phyloP scores from a whole-genome alignment of 1,140 invertebrate species.

The Catajapyx aquilonaris region DNA sequence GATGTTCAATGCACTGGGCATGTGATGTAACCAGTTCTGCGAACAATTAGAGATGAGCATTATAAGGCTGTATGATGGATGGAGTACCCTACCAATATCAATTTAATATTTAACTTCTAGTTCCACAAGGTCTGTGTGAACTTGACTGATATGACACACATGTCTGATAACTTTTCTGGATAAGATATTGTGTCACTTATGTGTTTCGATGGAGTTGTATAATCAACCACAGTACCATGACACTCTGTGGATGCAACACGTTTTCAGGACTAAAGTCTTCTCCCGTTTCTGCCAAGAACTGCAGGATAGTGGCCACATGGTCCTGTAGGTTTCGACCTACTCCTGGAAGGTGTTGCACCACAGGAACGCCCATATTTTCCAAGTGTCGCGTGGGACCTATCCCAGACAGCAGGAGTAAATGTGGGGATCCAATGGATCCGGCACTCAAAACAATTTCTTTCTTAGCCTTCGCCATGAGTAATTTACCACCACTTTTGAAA shows the following conservation, averaged over 20 bases:
- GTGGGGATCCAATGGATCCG: constrained; percentile 9
- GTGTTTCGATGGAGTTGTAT: too few relatives aligned
- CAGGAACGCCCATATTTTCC: not conserved
- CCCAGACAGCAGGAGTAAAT: constrained; percentile 19
- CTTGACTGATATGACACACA: too few relatives aligned
- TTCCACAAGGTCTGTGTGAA: too few relatives aligned
- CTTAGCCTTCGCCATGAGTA: constrained; percentile 15
- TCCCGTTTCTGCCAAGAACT: not conserved
- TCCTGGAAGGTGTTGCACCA: constrained; percentile 17
- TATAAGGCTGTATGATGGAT: too few relatives aligned
- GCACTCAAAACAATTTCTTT: constrained; percentile 25
- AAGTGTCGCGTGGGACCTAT: constrained; percentile 18
- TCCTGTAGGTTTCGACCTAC: constrained; percentile 26
- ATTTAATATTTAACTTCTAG: too few relatives aligned
- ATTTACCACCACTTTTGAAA: constrained; percentile 17
- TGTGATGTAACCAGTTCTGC: not conserved
- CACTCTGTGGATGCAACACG: too few relatives aligned
- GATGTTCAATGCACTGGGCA: not conserved
- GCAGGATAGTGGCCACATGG: constrained; percentile 13
- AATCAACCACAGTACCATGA: too few relatives aligned
- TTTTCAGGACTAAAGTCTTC: too few relatives aligned
- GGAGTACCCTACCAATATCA: too few relatives aligned
- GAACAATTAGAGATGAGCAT: too few relatives aligned
- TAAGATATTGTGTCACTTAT: too few relatives aligned
- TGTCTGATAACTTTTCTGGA: too few relatives aligned